Base-by-base conservation (phyloP, 2,888 invertebrate species). In the Perdita meconis region DNA sequence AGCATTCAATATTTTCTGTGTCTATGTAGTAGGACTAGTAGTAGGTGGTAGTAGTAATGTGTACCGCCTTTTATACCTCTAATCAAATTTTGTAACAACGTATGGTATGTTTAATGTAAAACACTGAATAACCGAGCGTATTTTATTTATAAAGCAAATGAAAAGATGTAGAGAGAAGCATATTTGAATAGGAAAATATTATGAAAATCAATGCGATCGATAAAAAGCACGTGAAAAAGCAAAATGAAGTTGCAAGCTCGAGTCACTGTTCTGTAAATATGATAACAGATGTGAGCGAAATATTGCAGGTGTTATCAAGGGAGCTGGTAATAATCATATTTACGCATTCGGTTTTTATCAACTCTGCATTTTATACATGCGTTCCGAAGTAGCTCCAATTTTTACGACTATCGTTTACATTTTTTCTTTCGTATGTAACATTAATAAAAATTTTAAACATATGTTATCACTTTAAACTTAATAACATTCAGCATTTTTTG, bases 261-360 rank as follows among this genome's bases (percentile, higher is more conserved):
- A 5, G 42, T 36, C 8, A 57, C 8, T 13, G 3, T 51, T 57
- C 55, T 24, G 51, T 63, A 64, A 75, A 77, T 44, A 67, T 71
- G 51, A 74, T 74, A 69, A 70, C 42, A 50, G 36, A 38, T 47
- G 30, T n/a, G 42, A 57, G 19, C 12, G 60, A 59, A 71, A 53
- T 56, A 44, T 59, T 51, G 42, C 53, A 47, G 50, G 38, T 60
- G 63, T 67, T 77, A 78, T 78, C 70, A 42, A 16, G n/a, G 44
- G 16, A 22, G 19, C 24, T 64, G 57, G 55, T 76, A 72, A 59
- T 61, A 66, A 55, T 53, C 40, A 12, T 73, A 59, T 59, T 63
- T 47, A 63, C 38, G n/a, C 26, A 36, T 50, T 16, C 10, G 12
- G n/a, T 38, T 56, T 50, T 57, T 66, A 70, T 56, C 61, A 26